Conservation (phyloP, 1,140 invertebrate genomes). For the Drosophila pseudoobscura region DNA sequence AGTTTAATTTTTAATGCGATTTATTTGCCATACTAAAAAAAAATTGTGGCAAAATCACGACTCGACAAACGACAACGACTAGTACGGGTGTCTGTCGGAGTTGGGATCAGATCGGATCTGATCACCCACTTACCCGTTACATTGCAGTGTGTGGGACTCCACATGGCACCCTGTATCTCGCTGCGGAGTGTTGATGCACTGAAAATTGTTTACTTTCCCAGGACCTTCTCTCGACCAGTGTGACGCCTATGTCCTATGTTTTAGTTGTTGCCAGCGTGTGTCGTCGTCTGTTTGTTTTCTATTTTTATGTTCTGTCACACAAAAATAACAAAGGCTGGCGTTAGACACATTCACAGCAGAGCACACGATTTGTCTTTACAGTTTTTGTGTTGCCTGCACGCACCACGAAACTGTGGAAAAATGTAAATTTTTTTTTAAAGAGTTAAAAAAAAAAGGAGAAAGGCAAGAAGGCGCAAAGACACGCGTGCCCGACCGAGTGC, state of each 20-base stretch:
- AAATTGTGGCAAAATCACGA: not conserved
- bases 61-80: not conserved
- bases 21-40: slow-evolving; percentile 41
- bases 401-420: slow-evolving; percentile 20
- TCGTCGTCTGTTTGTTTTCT: slow-evolving; percentile 1
- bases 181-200: too few species aligned
- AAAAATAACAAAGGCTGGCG: not conserved
- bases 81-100: slow-evolving; percentile 36
- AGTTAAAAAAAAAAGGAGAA: slow-evolving; percentile 48
- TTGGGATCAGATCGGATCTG: not conserved
- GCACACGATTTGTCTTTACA: not conserved
- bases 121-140: slow-evolving; percentile 69
- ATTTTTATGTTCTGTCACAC: slow-evolving; percentile 2
- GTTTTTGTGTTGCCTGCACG: slow-evolving; percentile 14
- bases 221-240: too few species aligned
- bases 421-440: slow-evolving; percentile 5
- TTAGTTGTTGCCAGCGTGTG: not conserved
- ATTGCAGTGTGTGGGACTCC: slow-evolving; percentile 76
- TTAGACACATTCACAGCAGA: not conserved
- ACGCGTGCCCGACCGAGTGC: slow-evolving; percentile 19
- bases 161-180: slow-evolving; percentile 56
- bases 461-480: slow-evolving; percentile 15
- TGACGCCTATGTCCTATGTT: too few species aligned
- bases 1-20: slow-evolving; percentile 64
- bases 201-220: too few species aligned